These are phyloP conservation scores for Chiroxiphia lanceolata DNA, from an alignment of 2,797 vertebrate species.

Conservation along the genomic window DNA sequence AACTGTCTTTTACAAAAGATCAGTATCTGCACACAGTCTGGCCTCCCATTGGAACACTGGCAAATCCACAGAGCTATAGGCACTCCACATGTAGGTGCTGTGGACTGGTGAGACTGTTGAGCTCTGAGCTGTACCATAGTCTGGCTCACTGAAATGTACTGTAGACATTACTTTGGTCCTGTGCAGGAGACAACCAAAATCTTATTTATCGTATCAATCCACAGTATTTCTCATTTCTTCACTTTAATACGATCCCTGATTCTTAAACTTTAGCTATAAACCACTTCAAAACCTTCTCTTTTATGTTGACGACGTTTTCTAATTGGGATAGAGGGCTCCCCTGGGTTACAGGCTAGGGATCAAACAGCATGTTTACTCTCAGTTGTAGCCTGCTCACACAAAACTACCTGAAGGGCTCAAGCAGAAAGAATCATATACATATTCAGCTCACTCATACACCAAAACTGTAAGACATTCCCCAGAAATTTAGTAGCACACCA, in stretches of 20 bases:
- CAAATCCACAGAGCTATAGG: background rate
- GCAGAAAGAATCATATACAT: background rate
- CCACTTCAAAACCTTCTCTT: background rate
- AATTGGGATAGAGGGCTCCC: background rate
- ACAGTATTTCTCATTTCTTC: background rate
- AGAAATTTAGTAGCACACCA: background rate
- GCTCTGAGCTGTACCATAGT: background rate
- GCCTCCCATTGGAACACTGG: background rate
- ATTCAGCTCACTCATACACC: background rate
- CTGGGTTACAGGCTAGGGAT: background rate
- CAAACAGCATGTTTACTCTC: background rate
- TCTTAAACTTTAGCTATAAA: background rate
- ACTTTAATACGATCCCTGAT: background rate
- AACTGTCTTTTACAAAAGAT: background rate
- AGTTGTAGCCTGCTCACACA: background rate
- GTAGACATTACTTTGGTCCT: background rate
- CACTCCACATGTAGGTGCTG: background rate
- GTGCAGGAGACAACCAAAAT: background rate
- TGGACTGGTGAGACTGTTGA: background rate
- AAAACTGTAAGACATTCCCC: background rate
- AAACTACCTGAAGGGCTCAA: background rate
- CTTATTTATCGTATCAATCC: background rate
- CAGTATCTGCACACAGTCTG: background rate
- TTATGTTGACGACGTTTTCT: fast-evolving
- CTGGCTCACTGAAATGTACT: background rate